Conservation (phyloP, 2,797 vertebrate species). For the Sebastolobus altivelis region DNA sequence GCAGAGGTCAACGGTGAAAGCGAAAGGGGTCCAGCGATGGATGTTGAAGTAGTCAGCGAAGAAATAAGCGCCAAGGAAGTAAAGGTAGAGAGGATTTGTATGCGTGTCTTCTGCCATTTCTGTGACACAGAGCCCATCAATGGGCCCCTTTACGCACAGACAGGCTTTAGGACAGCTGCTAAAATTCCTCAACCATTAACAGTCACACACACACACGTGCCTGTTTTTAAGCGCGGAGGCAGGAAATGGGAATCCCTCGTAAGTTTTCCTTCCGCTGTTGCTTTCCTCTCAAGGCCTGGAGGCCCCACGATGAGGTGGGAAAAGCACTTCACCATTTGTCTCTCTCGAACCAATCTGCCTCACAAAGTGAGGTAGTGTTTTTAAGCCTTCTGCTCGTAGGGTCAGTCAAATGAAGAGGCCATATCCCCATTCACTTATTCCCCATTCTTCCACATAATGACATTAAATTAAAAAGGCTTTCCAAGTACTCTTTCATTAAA, state of each 20-base stretch:
- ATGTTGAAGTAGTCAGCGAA: background rate
- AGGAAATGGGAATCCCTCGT: slow-evolving; percentile 84
- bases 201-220: slow-evolving; percentile 39
- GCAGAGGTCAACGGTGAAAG: background rate
- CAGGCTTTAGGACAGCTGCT: slow-evolving; percentile 84
- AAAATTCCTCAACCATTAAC: slow-evolving; percentile 81
- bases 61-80: slow-evolving; percentile 23
- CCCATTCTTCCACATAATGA: background rate
- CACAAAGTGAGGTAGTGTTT: background rate
- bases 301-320: slow-evolving; percentile 71
- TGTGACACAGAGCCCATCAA: slow-evolving; percentile 65
- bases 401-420: slow-evolving; percentile 5
- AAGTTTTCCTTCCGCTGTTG: slow-evolving; percentile 83
- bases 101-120: slow-evolving; percentile 47
- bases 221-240: slow-evolving; percentile 76
- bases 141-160: slow-evolving; percentile 73
- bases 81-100: slow-evolving; percentile 8
- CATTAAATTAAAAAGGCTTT: slow-evolving; percentile 24
- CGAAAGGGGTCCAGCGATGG: background rate
- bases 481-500: slow-evolving; percentile 30
- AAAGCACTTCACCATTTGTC: slow-evolving; percentile 78
- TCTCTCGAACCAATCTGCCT: slow-evolving; percentile 33
- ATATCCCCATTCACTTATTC: background rate
- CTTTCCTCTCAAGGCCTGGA: slow-evolving; percentile 77
- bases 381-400: background rate